These are phyloP conservation scores for Mycalesis mineus DNA, from an alignment of 2,888 invertebrate genomes.

Conservation along the genomic window DNA sequence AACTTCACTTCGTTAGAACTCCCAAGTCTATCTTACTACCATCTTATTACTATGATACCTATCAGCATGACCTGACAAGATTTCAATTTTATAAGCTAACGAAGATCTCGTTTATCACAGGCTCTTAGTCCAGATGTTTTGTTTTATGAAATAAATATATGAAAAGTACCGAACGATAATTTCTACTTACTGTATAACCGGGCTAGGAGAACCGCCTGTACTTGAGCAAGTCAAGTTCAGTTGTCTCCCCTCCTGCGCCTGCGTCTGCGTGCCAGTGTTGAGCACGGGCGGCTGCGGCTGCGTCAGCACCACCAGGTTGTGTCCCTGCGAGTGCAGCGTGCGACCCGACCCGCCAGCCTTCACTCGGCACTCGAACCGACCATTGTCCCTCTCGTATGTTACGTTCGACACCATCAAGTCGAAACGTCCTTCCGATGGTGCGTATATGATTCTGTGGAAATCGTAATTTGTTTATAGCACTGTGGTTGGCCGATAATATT, in stretches of 20 bases:
- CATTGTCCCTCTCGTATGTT: conserved; percentile 93
- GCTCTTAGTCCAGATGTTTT: too few species aligned
- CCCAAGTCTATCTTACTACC: too few species aligned
- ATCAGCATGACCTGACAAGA: too few species aligned
- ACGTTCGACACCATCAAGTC: conserved; percentile 93
- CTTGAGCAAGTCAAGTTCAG: conserved; percentile 89
- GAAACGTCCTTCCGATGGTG: conserved; percentile 89
- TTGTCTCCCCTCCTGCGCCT: conserved; percentile 88
- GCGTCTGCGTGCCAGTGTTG: conserved; percentile 85
- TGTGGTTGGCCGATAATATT: too few species aligned
- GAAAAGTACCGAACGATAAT: too few species aligned
- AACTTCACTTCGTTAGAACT: too few species aligned
- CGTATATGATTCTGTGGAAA: conserved; percentile 83
- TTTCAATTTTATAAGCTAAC: too few species aligned
- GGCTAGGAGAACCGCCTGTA: conserved; percentile 93
- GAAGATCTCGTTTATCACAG: too few species aligned
- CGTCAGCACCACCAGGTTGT: conserved; percentile 90
- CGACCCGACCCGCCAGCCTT: conserved; percentile 90
- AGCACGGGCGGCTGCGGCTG: conserved; percentile 89
- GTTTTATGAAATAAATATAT: too few species aligned
- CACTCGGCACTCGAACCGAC: conserved; percentile 92
- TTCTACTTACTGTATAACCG: conserved; percentile 83
- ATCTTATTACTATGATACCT: too few species aligned
- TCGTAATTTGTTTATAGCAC: conserved; percentile 10
- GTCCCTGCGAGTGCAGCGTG: conserved; percentile 89